phyloP scores from a whole-genome alignment of 2,797 vertebrate genomes.

The Rhinatrema bivittatum region DNA sequence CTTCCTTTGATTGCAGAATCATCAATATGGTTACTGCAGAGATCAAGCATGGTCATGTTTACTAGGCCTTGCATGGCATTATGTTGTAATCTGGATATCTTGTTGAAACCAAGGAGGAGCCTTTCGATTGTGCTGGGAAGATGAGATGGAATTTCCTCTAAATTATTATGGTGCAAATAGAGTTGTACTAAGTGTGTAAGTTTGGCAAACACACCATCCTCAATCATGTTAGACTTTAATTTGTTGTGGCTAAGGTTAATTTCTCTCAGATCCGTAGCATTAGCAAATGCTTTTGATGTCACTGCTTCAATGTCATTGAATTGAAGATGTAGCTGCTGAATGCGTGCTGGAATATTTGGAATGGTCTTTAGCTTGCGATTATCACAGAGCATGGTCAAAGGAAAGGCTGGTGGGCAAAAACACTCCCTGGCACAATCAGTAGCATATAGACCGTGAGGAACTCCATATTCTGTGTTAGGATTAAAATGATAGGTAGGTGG shows the following conservation, averaged over 20 bases:
- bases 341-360: constrained; percentile 52
- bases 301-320: constrained; percentile 63
- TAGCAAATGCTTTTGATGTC: constrained; percentile 48
- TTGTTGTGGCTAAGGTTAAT: constrained; percentile 69
- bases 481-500: constrained; percentile 39
- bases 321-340: constrained; percentile 66
- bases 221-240: constrained; percentile 57
- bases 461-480: constrained; percentile 29
- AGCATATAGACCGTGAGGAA: constrained; percentile 19
- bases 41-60: constrained; percentile 60
- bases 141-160: constrained; percentile 60
- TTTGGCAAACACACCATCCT: constrained; percentile 51
- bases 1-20: constrained; percentile 49
- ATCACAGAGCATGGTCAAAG: constrained; percentile 67
- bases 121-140: constrained; percentile 61
- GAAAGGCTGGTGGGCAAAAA: constrained; percentile 58
- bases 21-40: constrained; percentile 57
- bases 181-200: constrained; percentile 55
- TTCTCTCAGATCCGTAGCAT: constrained; percentile 58
- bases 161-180: constrained; percentile 59
- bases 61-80: constrained; percentile 44
- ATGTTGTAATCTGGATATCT: constrained; percentile 49
- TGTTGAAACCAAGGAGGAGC: constrained; percentile 61
- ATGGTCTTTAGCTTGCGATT: constrained; percentile 58
- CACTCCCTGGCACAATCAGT: constrained; percentile 58